Evolutionary conservation across 37 sponge, comb jelly and placozoan species (phyloP), one percentile per base, ranked within the genome.

Genomic region (Geodia barretti): DNA sequence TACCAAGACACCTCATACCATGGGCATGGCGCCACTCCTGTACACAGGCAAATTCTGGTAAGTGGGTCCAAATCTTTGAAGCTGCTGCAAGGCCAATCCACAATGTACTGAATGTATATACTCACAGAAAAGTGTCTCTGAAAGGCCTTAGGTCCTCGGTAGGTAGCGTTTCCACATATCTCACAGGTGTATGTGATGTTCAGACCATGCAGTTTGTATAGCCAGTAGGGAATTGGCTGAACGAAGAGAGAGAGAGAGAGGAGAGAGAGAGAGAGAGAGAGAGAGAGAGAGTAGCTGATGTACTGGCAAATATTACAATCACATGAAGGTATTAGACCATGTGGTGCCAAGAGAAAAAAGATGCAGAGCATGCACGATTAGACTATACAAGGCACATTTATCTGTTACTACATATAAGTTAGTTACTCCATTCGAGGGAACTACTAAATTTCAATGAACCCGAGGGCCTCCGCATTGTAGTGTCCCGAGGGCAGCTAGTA

Each of bases 151-250:
- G 99, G 99, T 29, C 99, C 99, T 31, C 90, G 62, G 83, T 98
- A 98, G 2, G 84, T 90, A 34, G 83, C 87, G 59, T 92, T 89
- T 4, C 99, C 99, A 92, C 99, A 98, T 30, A 98, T 96, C 74
- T 98, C 99, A 84, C 99, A 98, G 70, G 87, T 70, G 77, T 97
- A 98, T 71, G 76, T 89, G 79, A 98, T 75, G 84, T 98, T 98
- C 39, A 98, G 91, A 23, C 99, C 99, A 67, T 98, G 99, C 5
- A 98, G 86, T 80, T 98, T 98, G 93, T 98, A 98, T 35, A 98
- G 70, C 99, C 99, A 98, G 88, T 98, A 98, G 0, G 99, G 99
- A 19, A 98, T 98, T 24, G 99, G 99, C 91, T 92, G 58, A 17
- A 34, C 32, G 38, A 9, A 39, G 8, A 20, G 31, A 65, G 29